Conservation (phyloP, 2,113 vertebrate genomes). For the Microcebus griseorufus region DNA sequence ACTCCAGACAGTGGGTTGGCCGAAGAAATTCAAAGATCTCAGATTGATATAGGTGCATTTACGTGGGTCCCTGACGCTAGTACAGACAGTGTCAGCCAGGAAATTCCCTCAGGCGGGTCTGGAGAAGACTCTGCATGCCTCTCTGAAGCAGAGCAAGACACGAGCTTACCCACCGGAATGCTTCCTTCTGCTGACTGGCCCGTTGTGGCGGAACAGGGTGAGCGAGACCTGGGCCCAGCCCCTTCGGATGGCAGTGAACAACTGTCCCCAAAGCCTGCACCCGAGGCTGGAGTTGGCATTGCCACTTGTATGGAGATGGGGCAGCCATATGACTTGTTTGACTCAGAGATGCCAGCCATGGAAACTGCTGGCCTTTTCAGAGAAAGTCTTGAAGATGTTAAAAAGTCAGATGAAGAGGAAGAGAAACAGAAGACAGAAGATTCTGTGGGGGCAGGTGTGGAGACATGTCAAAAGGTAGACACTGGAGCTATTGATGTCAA, state of each 20-base stretch:
- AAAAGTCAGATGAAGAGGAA: constrained; percentile 76
- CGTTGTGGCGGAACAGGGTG: constrained; percentile 73
- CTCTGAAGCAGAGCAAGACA: constrained; percentile 77
- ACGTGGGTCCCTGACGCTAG: constrained; percentile 91
- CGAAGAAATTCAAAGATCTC: constrained; percentile 85
- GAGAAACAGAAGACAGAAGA: constrained; percentile 62
- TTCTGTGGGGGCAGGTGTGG: constrained; percentile 79
- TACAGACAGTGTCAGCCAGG: constrained; percentile 84
- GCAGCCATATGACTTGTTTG: constrained; percentile 74
- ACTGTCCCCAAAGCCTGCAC: constrained; percentile 74
- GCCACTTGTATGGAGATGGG: constrained; percentile 84
- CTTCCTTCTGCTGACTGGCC: constrained; percentile 72
- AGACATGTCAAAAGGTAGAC: constrained; percentile 85
- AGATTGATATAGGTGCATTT: constrained; percentile 86
- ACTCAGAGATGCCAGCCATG: constrained; percentile 72
- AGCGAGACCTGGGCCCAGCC: constrained; percentile 72
- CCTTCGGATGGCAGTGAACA: constrained; percentile 74
- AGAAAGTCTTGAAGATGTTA: constrained; percentile 73
- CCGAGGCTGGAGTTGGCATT: constrained; percentile 77
- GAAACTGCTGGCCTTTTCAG: constrained; percentile 74
- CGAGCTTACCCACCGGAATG: constrained; percentile 12
- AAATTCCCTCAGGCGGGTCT: constrained; percentile 74
- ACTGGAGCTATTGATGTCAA: constrained; percentile 69
- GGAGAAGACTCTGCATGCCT: constrained; percentile 67
- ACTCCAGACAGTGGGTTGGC: constrained; percentile 84